Base-by-base conservation (phyloP, 2,888 invertebrate species). In the Rotaria sp. region DNA sequence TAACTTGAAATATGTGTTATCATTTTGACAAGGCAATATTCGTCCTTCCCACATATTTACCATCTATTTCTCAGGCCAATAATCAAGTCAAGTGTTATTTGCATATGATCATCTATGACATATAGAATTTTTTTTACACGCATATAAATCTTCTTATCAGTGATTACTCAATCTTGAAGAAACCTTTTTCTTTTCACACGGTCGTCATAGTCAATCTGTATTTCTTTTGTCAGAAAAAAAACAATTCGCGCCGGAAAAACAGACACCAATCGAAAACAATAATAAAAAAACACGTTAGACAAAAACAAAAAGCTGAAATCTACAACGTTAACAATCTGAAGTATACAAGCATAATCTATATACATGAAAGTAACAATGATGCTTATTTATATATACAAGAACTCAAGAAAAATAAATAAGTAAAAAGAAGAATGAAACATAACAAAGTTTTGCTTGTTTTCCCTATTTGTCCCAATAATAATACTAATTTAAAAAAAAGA, bases 11-110 rank as follows among this genome's bases (percentile, higher is more conserved):
- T 35, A 35, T 7, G 2, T 11, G 67, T 67, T 67, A 67, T 67
- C 67, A 67, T 35, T 67, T 67, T 67, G 67, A 67, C 67, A 67
- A 67, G 67, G 30, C 67, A 67, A 67, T 67, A 67, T 21, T 67
- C 35, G 67, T 67, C 35, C 67, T 67, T 67, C 67, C 18, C 35
- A 35, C 35, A 35, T 38, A 67, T 67, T 35, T 67, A 67, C 67
- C 67, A 67, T 38, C 67, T 15, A 35, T 59, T n/a, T 59, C 57
- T n/a, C 57, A 30, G n/a, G 21, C 26, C 24, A 52, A 52, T 24
- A 52, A 8, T 24, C 52, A 52, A 18, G 18, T 52, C 52, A 52
- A 52, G 55, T 59, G 57, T 59, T 67, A 67, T 67, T 67, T 67
- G 35, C 67, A 67, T 67, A 35, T 35, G 67, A 67, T 67, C 67